Evolutionary conservation across 2,888 invertebrate species (phyloP), one percentile per base, ranked within the genome.

Genomic region (Notodonta dromedarius): DNA sequence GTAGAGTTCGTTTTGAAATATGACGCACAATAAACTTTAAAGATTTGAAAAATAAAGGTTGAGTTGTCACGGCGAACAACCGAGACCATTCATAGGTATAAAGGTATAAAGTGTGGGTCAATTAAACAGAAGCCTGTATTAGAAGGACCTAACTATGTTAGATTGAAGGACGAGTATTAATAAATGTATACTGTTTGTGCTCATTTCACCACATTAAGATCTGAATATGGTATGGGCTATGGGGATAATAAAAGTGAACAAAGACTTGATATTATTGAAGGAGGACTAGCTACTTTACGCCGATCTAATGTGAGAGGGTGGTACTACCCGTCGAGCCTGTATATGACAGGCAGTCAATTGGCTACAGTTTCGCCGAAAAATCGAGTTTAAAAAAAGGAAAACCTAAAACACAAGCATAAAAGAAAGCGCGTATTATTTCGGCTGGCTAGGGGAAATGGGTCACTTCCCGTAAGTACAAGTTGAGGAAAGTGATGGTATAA

Each of bases 81-180:
- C 42, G 42, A 9, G 8, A 42, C 9, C 0, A 42, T 24, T 2
- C 24, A 24, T 2, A 24, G 24, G 24, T 24, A 24, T 24, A 2
- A 24, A 24, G 24, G 24, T 24, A 24, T 24, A 69, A 73, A 75
- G 78, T 35, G 75, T 82, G 80, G 84, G 85, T 86, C 85, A 86
- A 88, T 89, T 89, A 88, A 84, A 81, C 79, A 84, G 81, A 79
- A 80, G 80, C 79, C 73, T 78, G 69, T 74, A 80, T 76, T 86
- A 83, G 85, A 86, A 85, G 82, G 77, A n/a, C n/a, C n/a, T n/a
- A 70, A 62, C 70, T 80, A 83, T 87, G 88, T 89, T 85, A 81
- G 86, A 89, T 89, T 35, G 80, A 80, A 69, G 79, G 81, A 80
- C 76, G 78, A 79, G 71, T 61, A 67, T 9, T 5, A 5, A 51